Conservation (phyloP, 2,888 invertebrate species). For the Ephialtes manifestator region DNA sequence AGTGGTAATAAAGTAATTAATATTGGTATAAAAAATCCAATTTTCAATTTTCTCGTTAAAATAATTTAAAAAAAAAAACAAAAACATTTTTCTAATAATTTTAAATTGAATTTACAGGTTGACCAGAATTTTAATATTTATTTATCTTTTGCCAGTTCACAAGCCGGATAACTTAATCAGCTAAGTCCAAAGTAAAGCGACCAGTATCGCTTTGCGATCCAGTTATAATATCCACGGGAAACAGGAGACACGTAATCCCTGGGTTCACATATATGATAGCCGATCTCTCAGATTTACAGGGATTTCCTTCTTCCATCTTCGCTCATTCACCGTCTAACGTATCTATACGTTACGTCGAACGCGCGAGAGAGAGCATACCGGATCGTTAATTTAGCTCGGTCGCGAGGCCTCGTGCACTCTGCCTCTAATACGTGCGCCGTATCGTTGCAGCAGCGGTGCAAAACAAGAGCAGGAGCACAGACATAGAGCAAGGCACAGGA, state of each 20-base stretch:
- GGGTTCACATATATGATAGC: background rate
- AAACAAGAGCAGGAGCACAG: conserved; percentile 27
- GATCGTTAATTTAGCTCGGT: conserved; percentile 65
- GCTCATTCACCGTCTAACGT: background rate
- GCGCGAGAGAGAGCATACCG: conserved; percentile 39
- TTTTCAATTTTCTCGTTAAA: background rate
- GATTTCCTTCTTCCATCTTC: conserved; percentile 31
- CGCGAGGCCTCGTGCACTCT: conserved; percentile 42
- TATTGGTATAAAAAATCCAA: no score
- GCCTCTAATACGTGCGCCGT: conserved; percentile 42
- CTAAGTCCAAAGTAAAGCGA: background rate
- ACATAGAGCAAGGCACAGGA: conserved; percentile 18
- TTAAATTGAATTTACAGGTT: no score
- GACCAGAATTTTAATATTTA: background rate
- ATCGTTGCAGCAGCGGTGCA: conserved; percentile 46
- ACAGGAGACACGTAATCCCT: conserved; percentile 38
- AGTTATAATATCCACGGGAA: conserved; percentile 23
- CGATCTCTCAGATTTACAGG: conserved; percentile 21
- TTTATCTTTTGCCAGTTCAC: background rate
- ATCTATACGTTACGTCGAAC: conserved; percentile 11
- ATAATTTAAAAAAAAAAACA: background rate
- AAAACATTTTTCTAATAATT: background rate
- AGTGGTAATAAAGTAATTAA: no score
- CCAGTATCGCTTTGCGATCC: conserved; percentile 10
- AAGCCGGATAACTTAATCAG: conserved; percentile 1